Base-by-base conservation (phyloP, 2,888 invertebrate genomes). In the Celastrina argiolus region DNA sequence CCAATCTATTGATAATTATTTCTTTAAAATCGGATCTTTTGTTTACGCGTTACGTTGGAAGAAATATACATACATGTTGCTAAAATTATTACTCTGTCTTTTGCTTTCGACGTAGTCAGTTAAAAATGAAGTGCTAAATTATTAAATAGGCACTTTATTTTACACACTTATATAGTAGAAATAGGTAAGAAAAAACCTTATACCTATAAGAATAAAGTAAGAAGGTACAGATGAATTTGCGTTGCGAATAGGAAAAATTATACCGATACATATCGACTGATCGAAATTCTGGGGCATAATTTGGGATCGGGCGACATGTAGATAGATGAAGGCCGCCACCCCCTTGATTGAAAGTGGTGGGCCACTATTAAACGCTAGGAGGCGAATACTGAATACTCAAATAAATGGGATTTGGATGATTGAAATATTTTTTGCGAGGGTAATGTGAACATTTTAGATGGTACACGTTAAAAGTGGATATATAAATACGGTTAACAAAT, bases 211-310 rank as follows among this genome's bases (percentile, higher is more conserved):
- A 18, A 45, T 18, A 18, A 18, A 10, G 16, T 18, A 3, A 45
- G 18, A 8, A 18, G 16, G 8, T 18, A 45, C 45, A 7, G 31
- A 18, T 18, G 45, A 45, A 45, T 18, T 45, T 18, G 45, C 16
- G 16, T 45, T 16, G 39, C 36, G 80, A 76, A 74, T 76, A 78
- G 83, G 83, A 85, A 83, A 88, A 86, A 86, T 87, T 86, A 87
- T 84, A 77, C 74, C 78, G 82, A 84, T 84, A 81, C 81, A 81
- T 84, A 84, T 85, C 81, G 82, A 70, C 76, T 75, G 78, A 80
- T 81, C 81, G 82, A 79, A 81, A 78, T 82, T 75, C 78, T 74
- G 74, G 81, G 78, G 77, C 78, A 81, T 82, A 81, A 83, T 83
- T 81, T 76, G 71, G 79, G 78, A 75, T 71, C 72, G 77, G 64